phyloP scores from a whole-genome alignment of 2,797 vertebrate species.

The Apodemus agrarius region DNA sequence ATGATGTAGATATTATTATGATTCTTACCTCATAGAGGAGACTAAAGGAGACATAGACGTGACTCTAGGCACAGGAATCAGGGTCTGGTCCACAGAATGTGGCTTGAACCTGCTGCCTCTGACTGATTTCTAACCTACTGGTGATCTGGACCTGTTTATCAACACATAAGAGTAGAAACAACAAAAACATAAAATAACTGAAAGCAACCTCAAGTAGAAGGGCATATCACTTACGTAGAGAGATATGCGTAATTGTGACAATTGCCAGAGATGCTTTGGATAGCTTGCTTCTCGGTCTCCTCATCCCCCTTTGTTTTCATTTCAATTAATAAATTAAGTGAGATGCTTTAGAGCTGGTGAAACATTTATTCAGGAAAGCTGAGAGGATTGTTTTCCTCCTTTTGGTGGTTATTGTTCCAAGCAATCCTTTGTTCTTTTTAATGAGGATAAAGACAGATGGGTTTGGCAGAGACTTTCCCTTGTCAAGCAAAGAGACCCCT shows the following conservation, averaged over 20 bases:
- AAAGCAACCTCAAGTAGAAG: conserved; percentile 43
- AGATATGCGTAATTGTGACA: not conserved
- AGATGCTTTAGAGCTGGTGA: not conserved
- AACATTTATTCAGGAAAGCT: conserved; percentile 46
- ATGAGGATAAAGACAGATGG: conserved; percentile 71
- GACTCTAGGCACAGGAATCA: not conserved
- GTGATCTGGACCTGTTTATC: not conserved
- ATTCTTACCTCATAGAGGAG: conserved; percentile 7
- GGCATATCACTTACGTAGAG: not conserved
- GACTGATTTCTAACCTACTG: not conserved
- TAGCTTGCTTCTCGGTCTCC: not conserved
- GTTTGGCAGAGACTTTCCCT: conserved; percentile 51
- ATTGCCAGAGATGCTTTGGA: conserved; percentile 52
- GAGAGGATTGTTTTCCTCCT: not conserved
- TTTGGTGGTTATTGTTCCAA: conserved; percentile 15
- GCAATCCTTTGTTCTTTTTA: conserved; percentile 73
- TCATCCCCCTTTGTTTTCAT: not conserved
- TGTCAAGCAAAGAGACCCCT: conserved; percentile 50
- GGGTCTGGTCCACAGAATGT: not conserved
- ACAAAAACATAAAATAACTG: conserved; percentile 4
- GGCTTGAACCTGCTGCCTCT: conserved; percentile 17
- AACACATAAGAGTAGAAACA: not conserved
- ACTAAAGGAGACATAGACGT: not conserved
- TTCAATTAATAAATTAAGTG: conserved; percentile 41
- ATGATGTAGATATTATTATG: not conserved